These are phyloP conservation scores for Gymnoscopelus braueri DNA, from an alignment of 2,797 vertebrate genomes.

Conservation along the genomic window DNA sequence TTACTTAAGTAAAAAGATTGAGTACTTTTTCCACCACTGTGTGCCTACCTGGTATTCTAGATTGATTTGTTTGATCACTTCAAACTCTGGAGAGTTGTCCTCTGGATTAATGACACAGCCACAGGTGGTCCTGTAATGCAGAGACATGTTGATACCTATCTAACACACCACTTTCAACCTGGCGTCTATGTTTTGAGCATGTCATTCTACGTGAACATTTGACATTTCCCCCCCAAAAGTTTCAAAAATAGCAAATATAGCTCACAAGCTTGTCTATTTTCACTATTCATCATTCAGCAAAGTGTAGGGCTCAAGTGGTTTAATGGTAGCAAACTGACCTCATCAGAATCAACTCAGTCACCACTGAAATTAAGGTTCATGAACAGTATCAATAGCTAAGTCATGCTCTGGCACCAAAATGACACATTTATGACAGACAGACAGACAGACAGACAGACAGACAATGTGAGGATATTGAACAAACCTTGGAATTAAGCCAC, in stretches of 20 bases:
- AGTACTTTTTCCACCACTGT: too few relatives aligned
- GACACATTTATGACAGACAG: background rate
- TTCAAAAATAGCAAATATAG: background rate
- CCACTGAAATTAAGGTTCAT: too few relatives aligned
- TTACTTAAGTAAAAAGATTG: too few relatives aligned
- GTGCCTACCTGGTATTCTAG: constrained; percentile 86
- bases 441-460: background rate
- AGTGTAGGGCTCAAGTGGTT: too few relatives aligned
- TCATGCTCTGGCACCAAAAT: too few relatives aligned
- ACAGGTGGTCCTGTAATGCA: constrained; percentile 58
- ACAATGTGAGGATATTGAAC: constrained; percentile 39
- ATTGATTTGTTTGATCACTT: constrained; percentile 84
- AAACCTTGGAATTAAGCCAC: constrained; percentile 80
- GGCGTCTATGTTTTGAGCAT: background rate
- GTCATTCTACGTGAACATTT: background rate
- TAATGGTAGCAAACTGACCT: too few relatives aligned
- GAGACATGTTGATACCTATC: constrained; percentile 5
- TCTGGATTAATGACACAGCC: constrained; percentile 70
- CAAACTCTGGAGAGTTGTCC: constrained; percentile 78
- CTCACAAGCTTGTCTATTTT: background rate
- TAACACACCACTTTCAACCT: background rate
- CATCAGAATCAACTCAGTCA: too few relatives aligned
- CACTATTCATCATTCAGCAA: too few relatives aligned
- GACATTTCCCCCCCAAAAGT: background rate
- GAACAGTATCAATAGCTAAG: too few relatives aligned